Percentiles rank a stretch among this genome's conserved stretches.
Evolutionary conservation across 2,113 vertebrate genomes (phyloP).

Genomic region (Willisornis vidua): DNA sequence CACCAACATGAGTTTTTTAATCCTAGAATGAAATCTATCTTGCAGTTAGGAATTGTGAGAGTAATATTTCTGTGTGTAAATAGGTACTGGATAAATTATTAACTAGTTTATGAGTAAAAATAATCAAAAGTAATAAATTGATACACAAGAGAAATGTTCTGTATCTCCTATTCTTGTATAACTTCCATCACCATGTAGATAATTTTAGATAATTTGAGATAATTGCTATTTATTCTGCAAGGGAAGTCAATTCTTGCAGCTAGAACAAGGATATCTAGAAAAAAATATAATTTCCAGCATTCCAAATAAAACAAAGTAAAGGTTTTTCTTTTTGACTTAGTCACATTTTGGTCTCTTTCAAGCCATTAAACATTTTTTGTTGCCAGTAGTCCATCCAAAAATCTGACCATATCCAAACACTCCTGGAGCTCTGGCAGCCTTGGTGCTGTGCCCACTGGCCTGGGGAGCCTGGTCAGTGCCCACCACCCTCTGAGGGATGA

Average conservation of each 20-base stretch:
- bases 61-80: background rate
- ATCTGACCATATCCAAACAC: background rate
- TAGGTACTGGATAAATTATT: conserved; percentile 23
- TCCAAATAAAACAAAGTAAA: background rate
- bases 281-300: background rate
- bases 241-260: background rate
- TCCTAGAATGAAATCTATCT: conserved; percentile 34
- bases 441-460: background rate
- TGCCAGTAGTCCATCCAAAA: background rate
- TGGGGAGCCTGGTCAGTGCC: background rate
- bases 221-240: background rate
- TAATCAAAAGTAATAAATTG: background rate
- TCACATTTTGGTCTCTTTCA: background rate
- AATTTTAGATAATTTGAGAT: background rate
- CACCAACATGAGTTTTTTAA: conserved; percentile 15
- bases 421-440: background rate
- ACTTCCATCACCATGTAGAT: background rate
- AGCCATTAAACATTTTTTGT: background rate
- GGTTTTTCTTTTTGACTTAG: background rate
- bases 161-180: background rate
- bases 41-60: background rate
- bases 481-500: background rate
- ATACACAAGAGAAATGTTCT: background rate
- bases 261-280: background rate
- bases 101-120: conserved; percentile 27